These are phyloP conservation scores for Axis porcinus DNA, from an alignment of 2,113 vertebrate genomes.

Conservation along the genomic window DNA sequence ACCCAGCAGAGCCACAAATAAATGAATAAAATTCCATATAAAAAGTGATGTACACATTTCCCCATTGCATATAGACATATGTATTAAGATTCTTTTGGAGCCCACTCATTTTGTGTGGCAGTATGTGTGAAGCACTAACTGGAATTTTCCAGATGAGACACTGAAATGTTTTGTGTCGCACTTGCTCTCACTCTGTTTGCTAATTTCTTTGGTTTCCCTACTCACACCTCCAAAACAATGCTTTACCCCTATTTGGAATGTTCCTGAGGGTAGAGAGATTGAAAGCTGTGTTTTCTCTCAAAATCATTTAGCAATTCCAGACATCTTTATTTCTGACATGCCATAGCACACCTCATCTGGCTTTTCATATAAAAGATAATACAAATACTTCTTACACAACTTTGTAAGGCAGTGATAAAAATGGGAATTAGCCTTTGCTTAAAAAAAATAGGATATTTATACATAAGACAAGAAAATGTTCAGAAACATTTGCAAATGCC, in stretches of 20 bases:
- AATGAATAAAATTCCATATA: not conserved
- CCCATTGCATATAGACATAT: not conserved
- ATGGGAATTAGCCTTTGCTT: not conserved
- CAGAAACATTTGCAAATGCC: not conserved
- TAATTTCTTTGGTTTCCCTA: not conserved
- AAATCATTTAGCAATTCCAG: not conserved
- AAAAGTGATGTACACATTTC: not conserved
- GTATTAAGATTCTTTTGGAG: not conserved
- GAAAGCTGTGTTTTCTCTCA: constrained; percentile 8
- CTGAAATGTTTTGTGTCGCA: not conserved
- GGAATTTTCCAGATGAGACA: constrained; percentile 7
- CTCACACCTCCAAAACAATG: not conserved
- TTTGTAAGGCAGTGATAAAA: not conserved
- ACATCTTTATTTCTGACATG: constrained; percentile 13
- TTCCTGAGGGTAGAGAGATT: not conserved
- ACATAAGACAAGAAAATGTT: not conserved
- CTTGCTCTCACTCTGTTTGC: not conserved
- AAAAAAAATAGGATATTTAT: not conserved
- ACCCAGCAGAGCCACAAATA: not conserved
- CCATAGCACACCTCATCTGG: not conserved
- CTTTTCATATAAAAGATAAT: not conserved
- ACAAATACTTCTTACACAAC: not conserved
- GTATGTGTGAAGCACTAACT: not conserved
- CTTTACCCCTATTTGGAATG: not conserved
- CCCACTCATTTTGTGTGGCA: not conserved